Percentiles rank a stretch among this genome's conserved stretches.
Evolutionary conservation across 2,113 vertebrate species (phyloP).

Genomic region (Saiga tatarica): DNA sequence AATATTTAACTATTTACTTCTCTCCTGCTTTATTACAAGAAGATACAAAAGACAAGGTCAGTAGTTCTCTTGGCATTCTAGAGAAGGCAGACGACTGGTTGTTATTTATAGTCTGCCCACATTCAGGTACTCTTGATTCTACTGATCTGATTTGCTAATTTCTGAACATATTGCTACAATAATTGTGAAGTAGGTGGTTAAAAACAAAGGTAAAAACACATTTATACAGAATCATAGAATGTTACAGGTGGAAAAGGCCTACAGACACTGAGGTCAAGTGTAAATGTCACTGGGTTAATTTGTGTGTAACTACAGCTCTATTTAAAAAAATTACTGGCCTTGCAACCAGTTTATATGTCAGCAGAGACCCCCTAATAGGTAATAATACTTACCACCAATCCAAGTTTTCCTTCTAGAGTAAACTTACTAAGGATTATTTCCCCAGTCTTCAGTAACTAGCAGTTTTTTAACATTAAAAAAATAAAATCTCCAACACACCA

Average conservation of each 20-base stretch:
- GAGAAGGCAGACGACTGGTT: neutral
- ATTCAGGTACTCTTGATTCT: neutral
- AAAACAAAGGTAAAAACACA: neutral
- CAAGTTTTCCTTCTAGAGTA: conserved; percentile 35
- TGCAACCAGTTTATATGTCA: neutral
- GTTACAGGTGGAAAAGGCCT: neutral
- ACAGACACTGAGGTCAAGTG: neutral
- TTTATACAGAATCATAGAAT: neutral
- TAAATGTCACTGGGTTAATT: neutral
- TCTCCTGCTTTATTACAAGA: neutral
- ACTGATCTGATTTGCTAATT: neutral
- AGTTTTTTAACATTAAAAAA: neutral
- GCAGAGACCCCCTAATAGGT: neutral
- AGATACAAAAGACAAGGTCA: neutral
- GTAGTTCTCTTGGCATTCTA: neutral
- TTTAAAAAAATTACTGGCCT: neutral
- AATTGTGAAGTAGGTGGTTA: conserved; percentile 3
- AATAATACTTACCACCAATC: neutral
- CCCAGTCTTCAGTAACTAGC: neutral
- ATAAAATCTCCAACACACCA: neutral
- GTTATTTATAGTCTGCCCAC: neutral
- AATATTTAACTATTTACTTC: neutral
- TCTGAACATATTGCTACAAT: neutral
- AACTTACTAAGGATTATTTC: neutral
- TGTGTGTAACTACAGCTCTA: neutral